Evolutionary conservation across 1,140 invertebrate genomes (phyloP).

Genomic region (Ceratitis capitata): DNA sequence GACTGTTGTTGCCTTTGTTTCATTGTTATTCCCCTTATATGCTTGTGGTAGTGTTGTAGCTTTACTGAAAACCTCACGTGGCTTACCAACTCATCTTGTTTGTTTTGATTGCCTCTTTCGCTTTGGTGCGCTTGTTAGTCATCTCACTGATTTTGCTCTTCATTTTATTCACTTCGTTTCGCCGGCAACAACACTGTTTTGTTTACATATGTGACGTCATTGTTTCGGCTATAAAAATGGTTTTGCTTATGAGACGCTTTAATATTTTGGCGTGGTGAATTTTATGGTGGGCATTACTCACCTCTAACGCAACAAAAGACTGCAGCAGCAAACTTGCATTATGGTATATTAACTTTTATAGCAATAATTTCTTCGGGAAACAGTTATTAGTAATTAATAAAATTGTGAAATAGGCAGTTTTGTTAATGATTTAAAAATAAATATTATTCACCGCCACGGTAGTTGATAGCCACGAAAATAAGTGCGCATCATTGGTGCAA

Average conservation of each 20-base stretch:
- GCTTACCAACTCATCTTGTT: not conserved
- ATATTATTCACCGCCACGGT: not conserved
- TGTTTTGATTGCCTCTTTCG: constrained; percentile 7
- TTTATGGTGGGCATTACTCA: not conserved
- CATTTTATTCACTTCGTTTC: not conserved
- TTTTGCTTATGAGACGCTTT: not conserved
- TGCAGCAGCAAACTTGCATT: not conserved
- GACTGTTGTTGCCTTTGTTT: not conserved
- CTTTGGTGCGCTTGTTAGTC: not conserved
- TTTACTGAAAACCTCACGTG: constrained; percentile 1
- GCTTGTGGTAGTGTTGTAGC: not conserved
- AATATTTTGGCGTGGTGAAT: not conserved
- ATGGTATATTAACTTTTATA: not conserved
- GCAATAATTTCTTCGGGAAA: not conserved
- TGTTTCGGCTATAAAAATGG: not conserved
- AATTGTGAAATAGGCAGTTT: not conserved
- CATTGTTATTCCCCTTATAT: not conserved
- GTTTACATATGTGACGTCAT: constrained; percentile 37
- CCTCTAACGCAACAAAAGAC: not conserved
- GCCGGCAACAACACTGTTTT: not conserved
- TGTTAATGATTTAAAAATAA: constrained; percentile 5
- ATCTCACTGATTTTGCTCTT: not conserved
- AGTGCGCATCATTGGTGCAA: not conserved
- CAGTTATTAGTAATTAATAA: not conserved
- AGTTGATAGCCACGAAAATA: not conserved